Base-by-base conservation (phyloP, 2,888 invertebrate genomes). In the Heliconius charithonia region DNA sequence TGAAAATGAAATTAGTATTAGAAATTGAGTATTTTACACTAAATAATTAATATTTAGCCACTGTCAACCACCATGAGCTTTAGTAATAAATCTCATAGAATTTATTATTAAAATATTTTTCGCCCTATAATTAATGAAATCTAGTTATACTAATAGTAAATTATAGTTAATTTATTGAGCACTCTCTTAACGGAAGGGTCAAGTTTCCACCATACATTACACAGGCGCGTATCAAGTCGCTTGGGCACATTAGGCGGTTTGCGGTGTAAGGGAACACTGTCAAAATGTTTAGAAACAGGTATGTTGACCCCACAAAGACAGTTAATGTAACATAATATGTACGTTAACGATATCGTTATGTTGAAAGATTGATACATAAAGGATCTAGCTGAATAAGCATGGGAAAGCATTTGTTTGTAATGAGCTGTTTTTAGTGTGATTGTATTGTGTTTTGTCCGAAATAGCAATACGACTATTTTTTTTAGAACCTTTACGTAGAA, bases 201-300 rank as follows among this genome's bases (percentile, higher is more conserved):
- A 37, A 32, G 59, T 72, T 72, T 72, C 72, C 32, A 72, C 59
- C 56, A 41, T 41, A 63, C 63, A 63, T 74, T 74, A 63, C 45
- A 63, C 62, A 62, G 63, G 25, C 59, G 25, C 13, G 41, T 74
- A 74, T 74, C 62, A 45, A 74, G 37, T 41, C 45, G 37, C 25
- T 63, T 7, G 37, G n/a, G 22, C 72, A 72, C 27, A 51, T 70
- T 72, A 72, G 63, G 62, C 19, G 63, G 74, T 63, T 74, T 74
- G 74, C 74, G 74, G 74, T 74, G 74, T 74, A 74, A 74, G 63
- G 25, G 22, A 19, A 74, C 62, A 74, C 74, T 63, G 56, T 62
- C 74, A 63, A 74, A 74, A 63, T 63, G 63, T 74, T 74, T 62
- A 63, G 74, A 41, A 74, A 74, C 63, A 74, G 74, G 41, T 41